Base-by-base conservation (phyloP, 35 echinoderm and acorn worm genomes). In the Chiridota heheva region DNA sequence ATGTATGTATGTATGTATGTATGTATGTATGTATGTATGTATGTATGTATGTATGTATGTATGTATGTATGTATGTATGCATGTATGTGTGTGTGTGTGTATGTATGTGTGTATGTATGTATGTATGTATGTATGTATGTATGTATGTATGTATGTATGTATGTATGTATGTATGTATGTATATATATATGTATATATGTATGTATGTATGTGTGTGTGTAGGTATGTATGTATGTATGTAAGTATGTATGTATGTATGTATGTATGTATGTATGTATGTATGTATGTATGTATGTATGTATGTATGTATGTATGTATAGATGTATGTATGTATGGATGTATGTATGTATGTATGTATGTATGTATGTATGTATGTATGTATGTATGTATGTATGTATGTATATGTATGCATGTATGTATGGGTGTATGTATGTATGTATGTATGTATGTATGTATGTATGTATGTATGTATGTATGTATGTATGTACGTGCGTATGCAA, bases 371-470 rank as follows among this genome's bases (percentile, higher is more conserved):
- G n/a, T n/a, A n/a, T n/a, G n/a, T n/a, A n/a, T n/a, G n/a, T n/a
- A n/a, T n/a, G n/a, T n/a, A n/a, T n/a, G n/a, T n/a, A n/a, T n/a
- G n/a, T n/a, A n/a, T n/a, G n/a, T n/a, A n/a, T n/a, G n/a, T n/a
- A n/a, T n/a, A n/a, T n/a, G n/a, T n/a, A n/a, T n/a, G n/a, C n/a
- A n/a, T 66, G 29, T 66, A 66, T 66, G 62, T 66, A n/a, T n/a
- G n/a, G n/a, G n/a, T n/a, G n/a, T n/a, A n/a, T n/a, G n/a, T n/a
- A n/a, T n/a, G n/a, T n/a, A 66, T 66, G 62, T 66, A 66, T 66
- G 62, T 66, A 66, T 66, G 62, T 66, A 66, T 66, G 62, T 66
- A 66, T 66, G 62, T 66, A 66, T 66, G 62, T 66, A 66, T 66
- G 62, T 66, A 66, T 66, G 62, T 34, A 66, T 66, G 62, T 66